Evolutionary conservation across 2,797 vertebrate species (phyloP), one percentile per base, ranked within the genome.

Genomic region (Chelonia mydas): DNA sequence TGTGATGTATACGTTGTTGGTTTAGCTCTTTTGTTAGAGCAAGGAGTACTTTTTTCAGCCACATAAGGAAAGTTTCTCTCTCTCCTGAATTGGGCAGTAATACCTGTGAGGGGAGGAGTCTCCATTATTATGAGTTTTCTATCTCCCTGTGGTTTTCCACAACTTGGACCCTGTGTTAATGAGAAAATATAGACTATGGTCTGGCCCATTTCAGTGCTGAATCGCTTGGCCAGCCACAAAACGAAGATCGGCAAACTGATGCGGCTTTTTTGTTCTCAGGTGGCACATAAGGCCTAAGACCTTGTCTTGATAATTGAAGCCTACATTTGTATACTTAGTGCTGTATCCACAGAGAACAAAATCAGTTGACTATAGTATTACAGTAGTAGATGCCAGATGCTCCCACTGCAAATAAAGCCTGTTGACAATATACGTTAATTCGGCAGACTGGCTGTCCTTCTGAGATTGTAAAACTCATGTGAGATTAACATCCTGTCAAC

Each of bases 161-260:
- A 76, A 61, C 65, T 49, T 81, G 49, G 41, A 82, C 68, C 79
- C 31, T 77, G 37, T 41, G 83, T 53, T 54, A 50, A 17, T 86
- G 33, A 88, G 78, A 87, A 95, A 91, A 57, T 89, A 95, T 81
- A 82, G 88, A 89, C 59, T 91, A 80, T 94, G 86, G 81, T 65
- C 28, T 90, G 47, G 50, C 83, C 59, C 84, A 89, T 87, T 53
- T 54, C 72, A 87, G 87, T 74, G 31, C 78, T 93, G 59, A 95
- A 89, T 92, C 61, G 84, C 79, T 94, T 91, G 61, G 84, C 21
- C 57, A 94, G 65, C 89, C 95, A 87, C 92, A 92, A 95, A 94
- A 76, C 68, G 80, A 81, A 54, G 57, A 81, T 86, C 83, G 90
- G 86, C 59, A 94, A 91, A 92, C 92, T 54, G 47, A 81, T 50